Evolutionary conservation across 1,140 invertebrate species (phyloP).

Genomic region (Drosophila busckii): DNA sequence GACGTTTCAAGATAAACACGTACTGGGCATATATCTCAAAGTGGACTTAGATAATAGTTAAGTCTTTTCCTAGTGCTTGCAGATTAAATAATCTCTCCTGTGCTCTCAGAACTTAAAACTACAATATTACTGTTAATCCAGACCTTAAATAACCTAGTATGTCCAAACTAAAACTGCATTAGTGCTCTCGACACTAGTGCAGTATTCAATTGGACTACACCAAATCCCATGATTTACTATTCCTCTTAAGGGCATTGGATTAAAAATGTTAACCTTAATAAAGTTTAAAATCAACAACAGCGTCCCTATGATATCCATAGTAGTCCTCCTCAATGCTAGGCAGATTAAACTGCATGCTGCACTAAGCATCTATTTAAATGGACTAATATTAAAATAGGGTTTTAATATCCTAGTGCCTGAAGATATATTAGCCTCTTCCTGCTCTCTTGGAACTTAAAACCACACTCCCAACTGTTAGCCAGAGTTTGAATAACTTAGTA

Average conservation of each 20-base stretch:
- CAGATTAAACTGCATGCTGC: slow-evolving; percentile 1
- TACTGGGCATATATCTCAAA: slow-evolving; percentile 15
- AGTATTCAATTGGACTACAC: slow-evolving; percentile 61
- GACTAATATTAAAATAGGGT: slow-evolving; percentile 40
- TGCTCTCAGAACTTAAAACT: slow-evolving; percentile 46
- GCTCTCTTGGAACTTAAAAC: slow-evolving; percentile 49
- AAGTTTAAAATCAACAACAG: slow-evolving; percentile 59
- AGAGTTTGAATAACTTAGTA: not conserved
- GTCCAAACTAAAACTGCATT: slow-evolving; percentile 49
- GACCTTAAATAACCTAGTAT: too few species aligned
- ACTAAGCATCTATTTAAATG: slow-evolving; percentile 12
- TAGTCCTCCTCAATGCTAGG: slow-evolving; percentile 35
- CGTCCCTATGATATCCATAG: too few species aligned
- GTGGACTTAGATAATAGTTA: slow-evolving; percentile 35
- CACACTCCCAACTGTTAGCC: slow-evolving; percentile 2
- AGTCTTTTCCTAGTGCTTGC: slow-evolving; percentile 56
- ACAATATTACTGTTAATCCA: too few species aligned
- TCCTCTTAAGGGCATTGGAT: slow-evolving; percentile 44
- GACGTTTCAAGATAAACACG: not conserved
- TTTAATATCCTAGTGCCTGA: slow-evolving; percentile 47
- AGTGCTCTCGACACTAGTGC: slow-evolving; percentile 20
- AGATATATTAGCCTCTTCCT: slow-evolving; percentile 23
- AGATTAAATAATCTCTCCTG: slow-evolving; percentile 29
- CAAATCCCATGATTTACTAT: slow-evolving; percentile 38
- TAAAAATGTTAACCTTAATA: slow-evolving; percentile 41